Evolutionary conservation across 2,113 vertebrate genomes (phyloP), one percentile per base, ranked within the genome.

Genomic region (Podilymbus podiceps): DNA sequence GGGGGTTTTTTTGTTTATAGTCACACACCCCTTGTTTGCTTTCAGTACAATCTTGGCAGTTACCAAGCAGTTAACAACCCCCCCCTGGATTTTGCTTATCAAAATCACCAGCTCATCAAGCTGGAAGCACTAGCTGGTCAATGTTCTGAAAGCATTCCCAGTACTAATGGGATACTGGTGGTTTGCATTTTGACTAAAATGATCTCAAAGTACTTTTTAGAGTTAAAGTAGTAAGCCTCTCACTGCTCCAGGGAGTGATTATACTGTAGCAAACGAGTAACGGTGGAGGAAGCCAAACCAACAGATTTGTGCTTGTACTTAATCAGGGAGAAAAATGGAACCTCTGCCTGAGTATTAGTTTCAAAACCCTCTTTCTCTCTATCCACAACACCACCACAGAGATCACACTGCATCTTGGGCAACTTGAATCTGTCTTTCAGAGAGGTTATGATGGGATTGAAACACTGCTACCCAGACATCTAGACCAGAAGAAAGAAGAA

Each of bases 171-270:
- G 59, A 73, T 38, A 89, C 59, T 47, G 55, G 55, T 73, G 67
- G 7, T 35, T 88, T 93, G 88, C 59, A 62, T 95, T 88, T 94
- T 80, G 71, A 80, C 78, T 91, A 50, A 77, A 90, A 83, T 24
- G 25, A 85, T 69, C 59, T 86, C 47, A 8, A 86, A 86, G 31
- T 63, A 88, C 27, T 58, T 94, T 88, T 68, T 12, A 50, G 62
- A 66, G 28, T 42, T 53, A 42, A 88, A 90, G 52, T 33, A 80
- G 71, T 67, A 88, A 88, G 59, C 47, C 35, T 90, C 33, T 18
- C 40, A 71, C 60, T 81, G 83, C 85, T 89, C 52, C 64, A 59
- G 79, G 68, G 83, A 77, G 19, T 6, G 16, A 77, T 91, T 89
- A 49, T 53, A n/a, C n/a, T 72, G 79, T 56, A 72, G 62, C 14